phyloP scores from a whole-genome alignment of 2,888 invertebrate genomes.

The Amblyteles armatorius region DNA sequence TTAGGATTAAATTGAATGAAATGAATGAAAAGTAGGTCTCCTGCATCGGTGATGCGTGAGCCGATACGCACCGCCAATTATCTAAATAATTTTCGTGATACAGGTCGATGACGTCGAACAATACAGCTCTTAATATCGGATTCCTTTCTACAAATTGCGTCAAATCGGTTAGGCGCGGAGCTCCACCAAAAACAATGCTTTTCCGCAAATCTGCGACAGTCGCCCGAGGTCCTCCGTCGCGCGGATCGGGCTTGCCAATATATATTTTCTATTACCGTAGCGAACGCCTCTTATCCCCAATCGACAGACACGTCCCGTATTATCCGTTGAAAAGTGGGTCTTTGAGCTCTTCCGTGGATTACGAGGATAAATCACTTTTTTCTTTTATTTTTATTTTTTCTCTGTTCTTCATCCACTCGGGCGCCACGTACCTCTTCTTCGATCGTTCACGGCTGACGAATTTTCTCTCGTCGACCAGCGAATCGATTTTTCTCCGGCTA shows the following conservation, averaged over 20 bases:
- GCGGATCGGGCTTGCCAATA: not conserved
- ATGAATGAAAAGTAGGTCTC: constrained; percentile 9
- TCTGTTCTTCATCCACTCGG: constrained; percentile 6
- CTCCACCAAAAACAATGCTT: not conserved
- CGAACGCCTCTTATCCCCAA: not conserved
- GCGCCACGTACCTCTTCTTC: not conserved
- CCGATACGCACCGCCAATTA: not conserved
- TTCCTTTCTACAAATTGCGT: too few species aligned
- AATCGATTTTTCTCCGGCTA: constrained; percentile 63
- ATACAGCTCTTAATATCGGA: not conserved
- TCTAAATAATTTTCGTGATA: not conserved
- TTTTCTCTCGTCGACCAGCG: constrained; percentile 42
- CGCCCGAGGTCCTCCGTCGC: too few species aligned
- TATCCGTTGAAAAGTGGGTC: not conserved
- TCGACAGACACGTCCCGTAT: not conserved
- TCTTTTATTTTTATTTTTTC: constrained; percentile 67
- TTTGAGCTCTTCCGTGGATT: constrained; percentile 1
- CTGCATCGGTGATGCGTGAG: constrained; percentile 52
- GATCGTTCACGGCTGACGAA: constrained; percentile 42
- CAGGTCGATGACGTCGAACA: not conserved
- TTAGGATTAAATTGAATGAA: too few species aligned
- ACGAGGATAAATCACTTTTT: constrained; percentile 11
- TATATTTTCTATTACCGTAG: not conserved
- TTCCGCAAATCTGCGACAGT: not conserved
- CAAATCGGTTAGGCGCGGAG: too few species aligned